Base-by-base conservation (phyloP, 1,140 invertebrate genomes). In the Asbolus verrucosus region DNA sequence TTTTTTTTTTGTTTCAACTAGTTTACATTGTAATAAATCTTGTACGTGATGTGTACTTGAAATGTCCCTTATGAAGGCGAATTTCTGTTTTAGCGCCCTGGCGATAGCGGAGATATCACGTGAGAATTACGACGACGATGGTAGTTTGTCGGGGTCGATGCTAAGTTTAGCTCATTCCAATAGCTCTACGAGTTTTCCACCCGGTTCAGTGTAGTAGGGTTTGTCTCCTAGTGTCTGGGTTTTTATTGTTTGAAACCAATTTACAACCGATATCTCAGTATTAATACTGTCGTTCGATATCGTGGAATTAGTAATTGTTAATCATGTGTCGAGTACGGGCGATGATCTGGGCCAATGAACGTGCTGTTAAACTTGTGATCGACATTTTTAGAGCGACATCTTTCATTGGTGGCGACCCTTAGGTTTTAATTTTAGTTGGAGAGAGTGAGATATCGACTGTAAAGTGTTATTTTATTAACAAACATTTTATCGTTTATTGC, bases 91-190 rank as follows among this genome's bases (percentile, higher is more conserved):
- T 75, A 77, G 76, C 69, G 73, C 76, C 65, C 84, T 95, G 83
- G 93, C 94, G 75, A 92, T 97, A 80, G 91, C 90, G 16, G 94
- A 97, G 83, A 92, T 93, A 75, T 94, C 93, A 69, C 88, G 91
- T 76, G 94, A 96, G 81, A 88, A 88, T 75, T 93, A 92, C 83
- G 93, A 94, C 73, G 92, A 93, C 81, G 94, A 96, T 82, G 90
- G 92, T 78, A 95, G 93, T 80, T 87, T 97, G 67, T 95, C 94
- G 33, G 96, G 95, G 74, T 96, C 94, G 72, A 94, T 96, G 91
- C 88, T 97, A 78, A 96, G 94, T 84, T 87, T 97, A 81, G 94
- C 93, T 72, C 93, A 94, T 85, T 95, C 93, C 86, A 95, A 95
- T 88, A 95, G 93, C 84, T 94, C 92, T 72, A 92, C 91, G 77